phyloP scores from a whole-genome alignment of 2,113 vertebrate species.

The Pterocles burchelli region DNA sequence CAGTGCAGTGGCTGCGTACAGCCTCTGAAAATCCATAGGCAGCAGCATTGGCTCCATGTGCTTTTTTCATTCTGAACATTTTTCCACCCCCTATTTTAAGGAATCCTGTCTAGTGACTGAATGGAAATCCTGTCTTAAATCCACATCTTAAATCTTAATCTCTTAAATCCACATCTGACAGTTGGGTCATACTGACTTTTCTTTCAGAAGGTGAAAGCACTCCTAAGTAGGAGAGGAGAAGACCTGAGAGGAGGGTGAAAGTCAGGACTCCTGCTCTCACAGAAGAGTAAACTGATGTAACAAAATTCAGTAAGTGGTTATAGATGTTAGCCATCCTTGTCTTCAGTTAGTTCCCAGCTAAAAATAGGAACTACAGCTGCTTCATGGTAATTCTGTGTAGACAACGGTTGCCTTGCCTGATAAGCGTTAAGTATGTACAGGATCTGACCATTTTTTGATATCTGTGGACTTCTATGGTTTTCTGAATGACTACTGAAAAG shows the following conservation, averaged over 20 bases:
- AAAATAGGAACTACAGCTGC: background rate
- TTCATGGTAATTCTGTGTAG: background rate
- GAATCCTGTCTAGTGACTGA: background rate
- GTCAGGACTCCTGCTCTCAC: background rate
- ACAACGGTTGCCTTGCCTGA: background rate
- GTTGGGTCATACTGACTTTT: background rate
- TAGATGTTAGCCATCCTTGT: background rate
- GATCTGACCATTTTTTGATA: background rate
- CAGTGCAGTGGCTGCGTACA: background rate
- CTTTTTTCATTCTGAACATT: background rate
- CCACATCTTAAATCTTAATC: no score
- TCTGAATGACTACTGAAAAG: background rate
- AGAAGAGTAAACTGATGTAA: background rate
- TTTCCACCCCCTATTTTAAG: background rate
- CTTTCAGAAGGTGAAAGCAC: background rate
- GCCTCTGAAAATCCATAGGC: background rate
- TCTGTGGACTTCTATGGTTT: background rate
- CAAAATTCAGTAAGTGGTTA: background rate
- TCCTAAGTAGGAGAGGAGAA: background rate
- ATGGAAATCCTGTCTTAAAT: background rate
- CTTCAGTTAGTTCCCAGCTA: background rate
- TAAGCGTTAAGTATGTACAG: background rate
- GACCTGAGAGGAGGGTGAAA: background rate
- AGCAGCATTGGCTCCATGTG: background rate
- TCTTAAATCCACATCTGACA: background rate